Evolutionary conservation across 2,797 vertebrate species (phyloP).

Genomic region (Malacoraja senta): DNA sequence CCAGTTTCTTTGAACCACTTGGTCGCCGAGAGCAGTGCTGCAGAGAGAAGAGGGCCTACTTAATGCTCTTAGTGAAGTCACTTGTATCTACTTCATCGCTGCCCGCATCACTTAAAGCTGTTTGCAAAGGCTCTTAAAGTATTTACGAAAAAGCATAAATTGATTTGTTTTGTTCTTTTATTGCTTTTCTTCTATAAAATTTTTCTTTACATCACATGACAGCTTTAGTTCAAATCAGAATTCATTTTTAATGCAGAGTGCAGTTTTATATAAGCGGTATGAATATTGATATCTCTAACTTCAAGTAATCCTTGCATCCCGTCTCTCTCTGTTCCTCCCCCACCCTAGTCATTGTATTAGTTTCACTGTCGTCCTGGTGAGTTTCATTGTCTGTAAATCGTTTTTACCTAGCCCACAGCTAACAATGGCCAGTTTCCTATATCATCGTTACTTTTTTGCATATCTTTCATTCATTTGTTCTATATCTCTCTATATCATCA

Average conservation of each 20-base stretch:
- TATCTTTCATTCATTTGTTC: too few species aligned
- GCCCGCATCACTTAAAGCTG: neutral
- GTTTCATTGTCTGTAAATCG: too few species aligned
- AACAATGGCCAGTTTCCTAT: too few species aligned
- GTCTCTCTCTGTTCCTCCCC: too few species aligned
- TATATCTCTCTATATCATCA: too few species aligned
- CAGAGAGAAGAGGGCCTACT: conserved; percentile 12
- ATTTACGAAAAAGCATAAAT: neutral
- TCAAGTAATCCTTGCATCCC: too few species aligned
- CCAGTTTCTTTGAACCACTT: conserved; percentile 36
- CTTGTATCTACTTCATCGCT: neutral
- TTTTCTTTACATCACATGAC: neutral
- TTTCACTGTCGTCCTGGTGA: too few species aligned
- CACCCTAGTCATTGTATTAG: too few species aligned
- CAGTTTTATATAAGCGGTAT: neutral
- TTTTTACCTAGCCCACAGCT: too few species aligned
- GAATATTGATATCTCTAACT: too few species aligned
- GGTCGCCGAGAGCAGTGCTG: conserved; percentile 11
- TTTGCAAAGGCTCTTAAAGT: neutral
- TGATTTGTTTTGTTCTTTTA: neutral
- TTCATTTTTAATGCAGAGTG: neutral
- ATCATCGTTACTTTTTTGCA: too few species aligned
- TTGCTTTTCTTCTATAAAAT: neutral
- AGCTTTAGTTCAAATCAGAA: neutral
- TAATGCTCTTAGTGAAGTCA: conserved; percentile 14